These are phyloP conservation scores for Acleris laterana DNA, from an alignment of 2,888 invertebrate genomes.

Conservation along the genomic window DNA sequence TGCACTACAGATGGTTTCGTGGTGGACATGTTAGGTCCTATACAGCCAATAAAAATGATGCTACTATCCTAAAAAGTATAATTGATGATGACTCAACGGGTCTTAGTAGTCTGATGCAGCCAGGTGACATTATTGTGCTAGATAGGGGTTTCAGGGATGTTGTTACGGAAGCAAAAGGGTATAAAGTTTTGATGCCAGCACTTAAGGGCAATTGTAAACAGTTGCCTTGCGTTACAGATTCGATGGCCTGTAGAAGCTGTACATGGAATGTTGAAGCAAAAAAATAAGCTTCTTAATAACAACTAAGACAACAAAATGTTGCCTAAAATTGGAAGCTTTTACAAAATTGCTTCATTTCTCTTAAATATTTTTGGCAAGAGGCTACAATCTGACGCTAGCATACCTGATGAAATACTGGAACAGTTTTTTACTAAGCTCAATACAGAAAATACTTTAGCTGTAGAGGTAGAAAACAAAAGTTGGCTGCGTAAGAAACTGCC, in stretches of 20 bases:
- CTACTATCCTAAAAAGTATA: neutral
- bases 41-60: neutral
- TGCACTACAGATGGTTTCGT: neutral
- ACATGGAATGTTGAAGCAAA: constrained; percentile 6
- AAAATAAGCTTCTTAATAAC: neutral
- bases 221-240: neutral
- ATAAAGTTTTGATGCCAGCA: constrained; percentile 1
- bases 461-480: constrained; percentile 12
- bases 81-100: neutral
- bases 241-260: neutral
- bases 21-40: neutral
- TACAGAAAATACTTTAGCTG: constrained; percentile 10
- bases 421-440: neutral
- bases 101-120: neutral
- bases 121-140: neutral
- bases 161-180: neutral
- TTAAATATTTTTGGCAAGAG: constrained; percentile 1
- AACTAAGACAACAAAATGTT: neutral
- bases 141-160: constrained; percentile 2
- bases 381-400: neutral
- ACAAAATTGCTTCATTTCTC: constrained; percentile 3
- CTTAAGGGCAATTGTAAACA: neutral
- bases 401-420: no score
- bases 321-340: neutral
- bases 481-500: constrained; percentile 17